These are phyloP conservation scores for Chelmon rostratus DNA, from an alignment of 2,797 vertebrate genomes.

Conservation along the genomic window DNA sequence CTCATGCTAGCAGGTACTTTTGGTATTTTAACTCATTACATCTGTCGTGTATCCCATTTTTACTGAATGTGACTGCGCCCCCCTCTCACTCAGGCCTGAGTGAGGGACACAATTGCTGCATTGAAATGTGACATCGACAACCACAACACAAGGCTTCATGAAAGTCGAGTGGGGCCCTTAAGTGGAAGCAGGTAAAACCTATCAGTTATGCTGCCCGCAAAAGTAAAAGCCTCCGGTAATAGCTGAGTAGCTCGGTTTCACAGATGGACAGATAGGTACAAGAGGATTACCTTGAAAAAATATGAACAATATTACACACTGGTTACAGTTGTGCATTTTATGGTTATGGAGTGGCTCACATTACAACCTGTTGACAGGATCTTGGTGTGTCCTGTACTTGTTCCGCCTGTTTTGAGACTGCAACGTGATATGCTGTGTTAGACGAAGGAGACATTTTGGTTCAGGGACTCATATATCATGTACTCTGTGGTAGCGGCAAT, in stretches of 20 bases:
- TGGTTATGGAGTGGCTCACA: conserved; percentile 24
- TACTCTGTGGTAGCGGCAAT: neutral
- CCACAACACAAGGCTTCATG: conserved; percentile 24
- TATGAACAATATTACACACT: conserved; percentile 26
- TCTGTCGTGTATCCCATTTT: conserved; percentile 42
- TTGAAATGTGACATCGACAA: conserved; percentile 29
- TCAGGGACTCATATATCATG: neutral
- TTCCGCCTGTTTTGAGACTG: conserved; percentile 17
- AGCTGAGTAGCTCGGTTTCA: conserved; percentile 36
- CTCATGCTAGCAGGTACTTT: conserved; percentile 27
- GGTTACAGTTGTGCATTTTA: conserved; percentile 22
- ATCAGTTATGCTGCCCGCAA: conserved; percentile 25
- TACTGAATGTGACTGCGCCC: conserved; percentile 11
- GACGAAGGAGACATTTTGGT: conserved; percentile 19
- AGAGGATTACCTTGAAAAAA: conserved; percentile 9
- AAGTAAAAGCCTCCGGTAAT: conserved; percentile 35
- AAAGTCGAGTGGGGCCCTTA: conserved; percentile 40
- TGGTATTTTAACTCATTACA: conserved; percentile 31
- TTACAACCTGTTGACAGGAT: conserved; percentile 45
- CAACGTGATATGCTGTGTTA: conserved; percentile 21
- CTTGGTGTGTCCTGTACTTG: conserved; percentile 27
- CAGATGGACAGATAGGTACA: conserved; percentile 18
- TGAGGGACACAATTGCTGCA: conserved; percentile 20
- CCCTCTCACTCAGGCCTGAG: conserved; percentile 17
- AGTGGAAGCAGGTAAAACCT: conserved; percentile 36